Evolutionary conservation across 2,113 vertebrate genomes (phyloP).

Genomic region (Peromyscus maniculatus): DNA sequence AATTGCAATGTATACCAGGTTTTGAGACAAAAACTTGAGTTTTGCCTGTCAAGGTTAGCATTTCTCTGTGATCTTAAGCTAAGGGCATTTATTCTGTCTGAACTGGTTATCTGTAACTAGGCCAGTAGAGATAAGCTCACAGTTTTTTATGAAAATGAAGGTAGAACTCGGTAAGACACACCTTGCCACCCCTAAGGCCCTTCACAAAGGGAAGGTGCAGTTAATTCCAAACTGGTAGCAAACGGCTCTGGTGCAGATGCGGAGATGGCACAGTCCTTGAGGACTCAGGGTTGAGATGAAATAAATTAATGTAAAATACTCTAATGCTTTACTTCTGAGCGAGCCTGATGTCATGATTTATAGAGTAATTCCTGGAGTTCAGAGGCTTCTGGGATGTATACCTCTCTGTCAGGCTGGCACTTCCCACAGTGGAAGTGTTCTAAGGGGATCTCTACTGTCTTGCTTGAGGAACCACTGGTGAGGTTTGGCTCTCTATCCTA

Average conservation of each 20-base stretch:
- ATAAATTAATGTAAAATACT: neutral
- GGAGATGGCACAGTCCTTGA: neutral
- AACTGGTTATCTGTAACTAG: slow-evolving; percentile 23
- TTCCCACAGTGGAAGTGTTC: neutral
- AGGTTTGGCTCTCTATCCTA: neutral
- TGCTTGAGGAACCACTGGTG: neutral
- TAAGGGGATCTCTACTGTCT: neutral
- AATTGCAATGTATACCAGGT: neutral
- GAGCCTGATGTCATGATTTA: slow-evolving; percentile 34
- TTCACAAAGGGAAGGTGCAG: neutral
- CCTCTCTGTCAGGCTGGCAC: neutral
- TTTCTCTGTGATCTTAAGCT: slow-evolving; percentile 47
- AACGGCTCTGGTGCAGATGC: neutral
- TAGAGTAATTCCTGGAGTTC: neutral
- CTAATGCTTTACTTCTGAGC: neutral
- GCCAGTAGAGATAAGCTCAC: neutral
- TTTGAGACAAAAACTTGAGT: slow-evolving; percentile 36
- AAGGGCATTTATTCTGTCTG: neutral
- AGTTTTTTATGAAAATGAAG: slow-evolving; percentile 55
- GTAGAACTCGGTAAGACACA: neutral
- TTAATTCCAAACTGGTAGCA: neutral
- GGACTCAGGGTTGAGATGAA: slow-evolving; percentile 11
- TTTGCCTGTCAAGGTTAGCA: slow-evolving; percentile 29
- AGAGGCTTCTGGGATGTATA: neutral
- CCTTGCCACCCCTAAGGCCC: neutral